Evolutionary conservation across 2,113 vertebrate genomes (phyloP).

Genomic region (Corydoras sp.): DNA sequence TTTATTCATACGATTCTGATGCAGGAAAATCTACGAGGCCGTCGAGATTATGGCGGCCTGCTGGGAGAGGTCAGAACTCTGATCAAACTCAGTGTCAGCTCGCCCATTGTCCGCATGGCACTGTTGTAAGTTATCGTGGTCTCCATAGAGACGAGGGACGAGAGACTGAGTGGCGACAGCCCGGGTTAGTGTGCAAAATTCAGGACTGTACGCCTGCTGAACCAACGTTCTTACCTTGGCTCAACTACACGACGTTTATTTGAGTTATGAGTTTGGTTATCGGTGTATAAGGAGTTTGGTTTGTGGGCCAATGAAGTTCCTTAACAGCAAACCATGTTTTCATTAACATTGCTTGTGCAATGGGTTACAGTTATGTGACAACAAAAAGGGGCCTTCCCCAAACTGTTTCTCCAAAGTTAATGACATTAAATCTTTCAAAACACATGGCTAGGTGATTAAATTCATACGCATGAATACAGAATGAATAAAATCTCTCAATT

Average conservation of each 20-base stretch:
- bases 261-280: background rate
- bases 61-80: constrained; percentile 84
- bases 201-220: constrained; percentile 76
- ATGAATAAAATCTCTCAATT: no score
- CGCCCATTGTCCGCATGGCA: constrained; percentile 81
- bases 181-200: constrained; percentile 73
- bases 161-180: constrained; percentile 92
- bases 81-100: constrained; percentile 99
- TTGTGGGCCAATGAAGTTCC: background rate
- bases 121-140: constrained; percentile 90
- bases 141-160: constrained; percentile 85
- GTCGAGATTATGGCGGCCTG: constrained; percentile 65
- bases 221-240: constrained; percentile 37
- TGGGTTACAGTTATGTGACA: no score
- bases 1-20: constrained; percentile 38
- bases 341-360: no score
- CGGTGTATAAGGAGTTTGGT: constrained; percentile 4
- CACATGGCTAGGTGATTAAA: no score
- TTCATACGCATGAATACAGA: no score
- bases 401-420: no score
- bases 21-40: constrained; percentile 74
- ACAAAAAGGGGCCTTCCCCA: no score
- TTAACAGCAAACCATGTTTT: no score
- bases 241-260: constrained; percentile 10
- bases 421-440: no score